These are phyloP conservation scores for Macrochelys suwanniensis DNA, from an alignment of 2,797 vertebrate species.

Conservation along the genomic window DNA sequence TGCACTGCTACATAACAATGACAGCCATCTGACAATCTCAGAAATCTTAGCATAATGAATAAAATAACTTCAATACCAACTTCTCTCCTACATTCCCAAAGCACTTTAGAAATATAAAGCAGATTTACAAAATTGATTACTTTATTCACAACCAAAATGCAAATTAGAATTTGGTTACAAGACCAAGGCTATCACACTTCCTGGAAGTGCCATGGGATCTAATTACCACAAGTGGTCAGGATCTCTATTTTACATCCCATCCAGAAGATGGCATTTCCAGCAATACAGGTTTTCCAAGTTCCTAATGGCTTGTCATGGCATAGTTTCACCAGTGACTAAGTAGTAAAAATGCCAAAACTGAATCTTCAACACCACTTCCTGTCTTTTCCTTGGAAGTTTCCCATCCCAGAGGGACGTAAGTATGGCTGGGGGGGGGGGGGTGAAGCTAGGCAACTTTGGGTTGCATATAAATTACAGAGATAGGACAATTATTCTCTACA, in stretches of 20 bases:
- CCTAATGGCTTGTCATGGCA: background rate
- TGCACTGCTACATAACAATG: background rate
- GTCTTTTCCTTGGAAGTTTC: background rate
- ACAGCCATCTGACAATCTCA: background rate
- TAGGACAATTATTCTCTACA: background rate
- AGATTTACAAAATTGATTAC: fast-evolving
- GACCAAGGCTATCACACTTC: background rate
- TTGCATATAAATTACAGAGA: fast-evolving
- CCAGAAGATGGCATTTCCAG: background rate
- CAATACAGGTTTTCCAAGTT: background rate
- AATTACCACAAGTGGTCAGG: background rate
- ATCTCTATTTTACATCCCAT: background rate
- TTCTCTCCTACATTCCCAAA: background rate
- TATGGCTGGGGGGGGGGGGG: background rate
- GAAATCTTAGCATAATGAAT: background rate
- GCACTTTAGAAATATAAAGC: background rate
- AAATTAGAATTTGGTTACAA: background rate
- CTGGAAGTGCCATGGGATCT: background rate
- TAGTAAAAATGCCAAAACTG: background rate
- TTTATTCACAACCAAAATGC: background rate
- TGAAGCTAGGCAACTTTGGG: background rate
- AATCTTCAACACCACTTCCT: background rate
- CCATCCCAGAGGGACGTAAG: background rate
- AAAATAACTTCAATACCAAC: background rate
- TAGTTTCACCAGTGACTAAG: background rate